phyloP scores from a whole-genome alignment of 2,113 vertebrate species.

The Corythornis vintsioides region DNA sequence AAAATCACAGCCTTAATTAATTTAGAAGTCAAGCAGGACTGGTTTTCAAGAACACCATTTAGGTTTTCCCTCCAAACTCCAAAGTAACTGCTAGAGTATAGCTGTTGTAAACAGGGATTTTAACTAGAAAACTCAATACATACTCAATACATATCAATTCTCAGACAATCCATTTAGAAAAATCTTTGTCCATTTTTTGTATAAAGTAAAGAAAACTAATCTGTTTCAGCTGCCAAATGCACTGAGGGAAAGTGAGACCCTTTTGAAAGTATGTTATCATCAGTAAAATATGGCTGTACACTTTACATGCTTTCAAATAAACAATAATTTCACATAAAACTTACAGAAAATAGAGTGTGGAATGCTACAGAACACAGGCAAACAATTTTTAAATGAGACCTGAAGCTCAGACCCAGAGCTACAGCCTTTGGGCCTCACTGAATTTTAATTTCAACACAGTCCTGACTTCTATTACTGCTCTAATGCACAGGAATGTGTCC shows the following conservation, averaged over 20 bases:
- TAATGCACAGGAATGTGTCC: neutral
- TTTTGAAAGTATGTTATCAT: neutral
- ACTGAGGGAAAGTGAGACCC: neutral
- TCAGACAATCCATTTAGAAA: neutral
- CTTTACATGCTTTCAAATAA: neutral
- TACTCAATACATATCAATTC: neutral
- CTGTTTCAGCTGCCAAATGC: neutral
- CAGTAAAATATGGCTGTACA: neutral
- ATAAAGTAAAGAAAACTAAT: neutral
- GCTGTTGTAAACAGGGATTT: neutral
- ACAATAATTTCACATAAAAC: neutral
- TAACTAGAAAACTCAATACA: neutral
- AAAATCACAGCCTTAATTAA: neutral
- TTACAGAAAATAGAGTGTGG: neutral
- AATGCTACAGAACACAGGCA: neutral
- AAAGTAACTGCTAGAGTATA: neutral
- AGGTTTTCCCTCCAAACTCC: neutral
- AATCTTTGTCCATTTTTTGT: neutral
- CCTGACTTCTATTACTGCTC: neutral
- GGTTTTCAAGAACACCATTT: neutral
- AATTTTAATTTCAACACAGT: neutral
- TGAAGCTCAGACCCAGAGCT: neutral
- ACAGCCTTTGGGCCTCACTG: neutral
- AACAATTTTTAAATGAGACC: neutral
- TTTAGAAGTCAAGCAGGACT: neutral